Base-by-base conservation (phyloP, 2,888 invertebrate species). In the Abrostola tripartita region DNA sequence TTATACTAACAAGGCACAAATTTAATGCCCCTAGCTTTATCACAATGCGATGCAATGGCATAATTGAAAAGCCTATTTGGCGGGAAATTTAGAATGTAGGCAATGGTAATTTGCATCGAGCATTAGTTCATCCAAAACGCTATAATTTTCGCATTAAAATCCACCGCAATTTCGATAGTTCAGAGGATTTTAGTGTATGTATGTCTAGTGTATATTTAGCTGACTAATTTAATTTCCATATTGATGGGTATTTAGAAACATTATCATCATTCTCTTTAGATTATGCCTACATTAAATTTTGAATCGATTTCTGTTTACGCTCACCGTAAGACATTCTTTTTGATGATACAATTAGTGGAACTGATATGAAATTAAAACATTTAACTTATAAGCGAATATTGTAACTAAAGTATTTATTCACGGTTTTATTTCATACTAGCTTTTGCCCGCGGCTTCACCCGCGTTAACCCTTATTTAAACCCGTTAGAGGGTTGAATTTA, bases 81-180 rank as follows among this genome's bases (percentile, higher is more conserved):
- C 56, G 60, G 53, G 56, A 76, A 74, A 75, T 74, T 71, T 69
- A 58, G 64, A 67, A 62, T 68, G 63, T 61, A 67, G 52, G 67
- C 69, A 61, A 52, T 56, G 51, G 67, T 76, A 79, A 84, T 84
- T 82, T 81, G 76, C 65, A 75, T 74, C 53, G 57, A 53, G 61
- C 67, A 77, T 80, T 76, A 78, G 74, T 76, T 69, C 70, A 55
- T 59, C 44, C 51, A 54, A 79, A 78, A 73, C 52, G 68, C 78
- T 78, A 79, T 81, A 81, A 85, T 85, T 85, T 77, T 67, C 71
- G 35, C 70, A 81, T 81, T 81, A 71, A 74, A 79, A 75, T 79
- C 66, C 68, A 81, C 81, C 79, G 56, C 80, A 70, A 74, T 74
- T 73, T 65, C 57, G 68, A 65, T 72, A 76, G 64, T 65, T 55